Percentiles rank a stretch among this genome's conserved stretches.
These are phyloP conservation scores for Parnassius apollo DNA, from an alignment of 2,888 invertebrate genomes.

Conservation along the genomic window DNA sequence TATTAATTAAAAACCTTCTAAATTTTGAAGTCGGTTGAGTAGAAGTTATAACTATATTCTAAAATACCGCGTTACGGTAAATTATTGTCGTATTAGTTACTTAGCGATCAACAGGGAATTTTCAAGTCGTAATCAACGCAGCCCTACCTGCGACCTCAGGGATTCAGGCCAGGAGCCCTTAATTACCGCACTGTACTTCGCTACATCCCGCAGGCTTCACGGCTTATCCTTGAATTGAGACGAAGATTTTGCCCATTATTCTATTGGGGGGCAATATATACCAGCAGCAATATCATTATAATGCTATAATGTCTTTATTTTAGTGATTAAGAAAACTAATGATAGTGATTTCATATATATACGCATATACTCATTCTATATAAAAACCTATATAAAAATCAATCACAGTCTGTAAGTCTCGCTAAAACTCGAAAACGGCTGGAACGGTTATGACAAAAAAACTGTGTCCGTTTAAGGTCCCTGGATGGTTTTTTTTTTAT, in stretches of 20 bases:
- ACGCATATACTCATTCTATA: no score
- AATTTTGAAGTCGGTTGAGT: neutral
- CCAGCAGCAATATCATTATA: no score
- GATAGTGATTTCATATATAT: no score
- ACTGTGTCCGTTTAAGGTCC: no score
- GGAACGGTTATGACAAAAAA: no score
- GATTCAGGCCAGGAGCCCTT: conserved; percentile 23
- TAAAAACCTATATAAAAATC: no score
- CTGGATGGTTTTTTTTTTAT: no score
- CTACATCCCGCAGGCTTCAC: conserved; percentile 15
- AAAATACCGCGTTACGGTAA: neutral
- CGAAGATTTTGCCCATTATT: conserved; percentile 13
- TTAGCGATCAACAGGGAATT: conserved; percentile 35
- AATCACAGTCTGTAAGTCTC: no score
- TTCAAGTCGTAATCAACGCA: conserved; percentile 40
- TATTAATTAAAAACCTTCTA: no score
- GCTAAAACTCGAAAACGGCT: no score
- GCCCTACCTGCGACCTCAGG: conserved; percentile 30
- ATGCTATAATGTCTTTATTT: no score
- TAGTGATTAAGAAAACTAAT: no score
- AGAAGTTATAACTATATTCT: neutral
- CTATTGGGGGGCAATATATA: neutral
- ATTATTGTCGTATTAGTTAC: conserved; percentile 1
- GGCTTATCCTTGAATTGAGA: conserved; percentile 23
- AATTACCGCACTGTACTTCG: conserved; percentile 26